Base-by-base conservation (phyloP, 2,888 invertebrate species). In the Drosophila ezoana region DNA sequence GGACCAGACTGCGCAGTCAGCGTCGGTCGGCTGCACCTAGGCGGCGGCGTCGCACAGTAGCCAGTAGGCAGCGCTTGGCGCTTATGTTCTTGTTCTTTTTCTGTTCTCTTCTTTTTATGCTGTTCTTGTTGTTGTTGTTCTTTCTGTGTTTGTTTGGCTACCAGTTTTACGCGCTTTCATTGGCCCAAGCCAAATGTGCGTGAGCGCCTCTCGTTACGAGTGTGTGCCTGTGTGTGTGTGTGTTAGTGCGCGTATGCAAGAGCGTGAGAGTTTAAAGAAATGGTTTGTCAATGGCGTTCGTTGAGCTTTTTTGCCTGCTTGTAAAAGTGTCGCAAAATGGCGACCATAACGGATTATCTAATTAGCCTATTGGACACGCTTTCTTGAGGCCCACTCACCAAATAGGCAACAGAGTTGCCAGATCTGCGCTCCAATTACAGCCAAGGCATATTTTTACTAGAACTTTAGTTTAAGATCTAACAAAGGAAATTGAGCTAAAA, bases 161-260 rank as follows among this genome's bases (percentile, higher is more conserved):
- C 91, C 86, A 87, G 92, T 91, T 87, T 91, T 91, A 91, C 91
- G 91, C 91, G 84, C 81, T 90, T 85, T 90, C 90, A 91, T 91
- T 91, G 91, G 92, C 66, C 83, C 70, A 70, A 40, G 61, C 60
- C 67, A 67, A 80, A 76, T 63, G 74, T 83, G 87, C 78, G 83
- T 81, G 84, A 75, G 76, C 60, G 69, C 23, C 58, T 47, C 51
- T 58, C 53, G 64, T 52, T 45, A 44, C 51, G 28, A 4, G 13
- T 32, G 44, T 70, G 32, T 69, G 47, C 51, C 20, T 38, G 32
- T 16, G 14, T 43, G 35, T 9, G 52, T 57, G 57, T 43, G 40
- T 41, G 52, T 41, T n/a, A n/a, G n/a, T n/a, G 8, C 14, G 23
- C 16, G 40, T 53, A 9, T 10, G 49, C 18, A 20, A 9, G 51